A percentile compares a stretch with the other conserved stretches of the same genome.
phyloP scores from a whole-genome alignment of 2,797 vertebrate genomes.

The Xyrichtys novacula region DNA sequence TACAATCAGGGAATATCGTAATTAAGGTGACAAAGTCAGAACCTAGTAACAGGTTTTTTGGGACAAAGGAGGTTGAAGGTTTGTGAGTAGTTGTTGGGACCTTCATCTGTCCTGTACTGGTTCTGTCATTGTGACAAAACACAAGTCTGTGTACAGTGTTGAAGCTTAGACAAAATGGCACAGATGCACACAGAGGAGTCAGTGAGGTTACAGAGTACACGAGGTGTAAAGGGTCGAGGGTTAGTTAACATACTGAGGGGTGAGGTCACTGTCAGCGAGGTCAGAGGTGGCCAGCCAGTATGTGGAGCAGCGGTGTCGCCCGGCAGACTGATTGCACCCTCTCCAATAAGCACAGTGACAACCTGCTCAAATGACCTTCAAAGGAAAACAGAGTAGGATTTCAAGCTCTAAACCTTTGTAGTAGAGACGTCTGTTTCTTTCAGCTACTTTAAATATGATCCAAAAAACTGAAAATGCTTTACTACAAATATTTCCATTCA shows the following conservation, averaged over 20 bases:
- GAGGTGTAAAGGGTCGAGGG: constrained; percentile 32
- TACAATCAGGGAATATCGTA: not conserved
- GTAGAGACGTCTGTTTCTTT: not conserved
- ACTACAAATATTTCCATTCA: no score
- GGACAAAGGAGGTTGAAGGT: constrained; percentile 1
- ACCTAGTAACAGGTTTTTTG: not conserved
- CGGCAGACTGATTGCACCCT: constrained; percentile 24
- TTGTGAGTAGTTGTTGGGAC: constrained; percentile 9
- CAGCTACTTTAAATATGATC: no score
- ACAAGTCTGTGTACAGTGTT: constrained; percentile 8
- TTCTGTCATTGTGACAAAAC: constrained; percentile 7
- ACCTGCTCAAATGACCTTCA: constrained; percentile 6
- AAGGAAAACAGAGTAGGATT: constrained; percentile 29
- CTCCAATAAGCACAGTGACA: constrained; percentile 44
- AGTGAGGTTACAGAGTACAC: constrained; percentile 56
- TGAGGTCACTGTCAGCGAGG: constrained; percentile 69
- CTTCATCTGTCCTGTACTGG: not conserved
- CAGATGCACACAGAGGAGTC: constrained; percentile 32
- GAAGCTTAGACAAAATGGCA: constrained; percentile 20
- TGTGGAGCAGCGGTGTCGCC: constrained; percentile 41
- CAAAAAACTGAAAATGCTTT: no score
- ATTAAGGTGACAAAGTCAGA: not conserved
- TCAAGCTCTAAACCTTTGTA: constrained; percentile 14
- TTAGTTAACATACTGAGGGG: constrained; percentile 54
- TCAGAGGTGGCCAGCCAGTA: constrained; percentile 62